phyloP scores from a whole-genome alignment of 2,797 vertebrate genomes.

The Lepus oiostolus region DNA sequence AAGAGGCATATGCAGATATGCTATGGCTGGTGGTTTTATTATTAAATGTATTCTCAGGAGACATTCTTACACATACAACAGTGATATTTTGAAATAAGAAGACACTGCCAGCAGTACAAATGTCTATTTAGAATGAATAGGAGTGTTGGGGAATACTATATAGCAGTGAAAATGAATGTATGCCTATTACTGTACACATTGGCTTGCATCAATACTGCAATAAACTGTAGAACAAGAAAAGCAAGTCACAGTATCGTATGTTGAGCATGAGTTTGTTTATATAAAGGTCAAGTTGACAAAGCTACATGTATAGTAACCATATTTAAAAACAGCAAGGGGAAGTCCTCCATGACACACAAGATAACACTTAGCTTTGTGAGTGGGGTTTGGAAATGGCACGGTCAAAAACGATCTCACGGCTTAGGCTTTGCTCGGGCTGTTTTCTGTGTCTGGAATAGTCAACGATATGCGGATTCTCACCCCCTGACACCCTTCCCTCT shows the following conservation, averaged over 20 bases:
- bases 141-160: background rate
- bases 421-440: background rate
- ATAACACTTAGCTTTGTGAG: background rate
- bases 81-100: background rate
- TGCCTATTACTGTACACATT: background rate
- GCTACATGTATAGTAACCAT: background rate
- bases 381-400: background rate
- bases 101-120: background rate
- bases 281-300: background rate
- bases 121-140: background rate
- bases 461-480: background rate
- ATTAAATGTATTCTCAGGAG: background rate
- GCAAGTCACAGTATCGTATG: background rate
- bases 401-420: background rate
- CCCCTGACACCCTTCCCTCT: too few species aligned
- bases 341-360: background rate
- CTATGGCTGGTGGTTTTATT: background rate
- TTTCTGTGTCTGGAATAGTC: background rate
- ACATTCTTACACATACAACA: background rate
- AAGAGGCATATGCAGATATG: background rate
- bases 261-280: background rate
- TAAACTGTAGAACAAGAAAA: background rate
- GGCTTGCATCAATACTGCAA: background rate
- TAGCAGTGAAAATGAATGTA: background rate
- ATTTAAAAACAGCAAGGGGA: background rate